Percentiles rank a stretch among this genome's conserved stretches.
Evolutionary conservation across 2,113 vertebrate genomes (phyloP).

Genomic region (Oostethus manadensis): DNA sequence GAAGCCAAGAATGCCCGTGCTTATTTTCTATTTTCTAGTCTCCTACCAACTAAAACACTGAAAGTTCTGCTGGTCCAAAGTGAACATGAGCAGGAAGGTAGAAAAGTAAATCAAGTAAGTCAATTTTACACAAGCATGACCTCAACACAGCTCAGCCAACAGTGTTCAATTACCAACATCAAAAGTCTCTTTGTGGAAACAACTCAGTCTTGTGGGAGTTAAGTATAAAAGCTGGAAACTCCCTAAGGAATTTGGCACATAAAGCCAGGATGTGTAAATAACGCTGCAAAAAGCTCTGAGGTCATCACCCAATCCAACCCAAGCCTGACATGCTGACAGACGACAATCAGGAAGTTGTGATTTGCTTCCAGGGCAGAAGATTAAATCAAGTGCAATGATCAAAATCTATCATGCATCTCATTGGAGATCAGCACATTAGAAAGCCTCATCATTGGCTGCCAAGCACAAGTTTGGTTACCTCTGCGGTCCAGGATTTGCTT

Average conservation of each 20-base stretch:
- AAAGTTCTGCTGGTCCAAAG: neutral
- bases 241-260: neutral
- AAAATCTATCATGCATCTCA: neutral
- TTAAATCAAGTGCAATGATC: neutral
- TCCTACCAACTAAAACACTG: neutral
- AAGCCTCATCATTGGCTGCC: neutral
- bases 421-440: neutral
- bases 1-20: too few species aligned
- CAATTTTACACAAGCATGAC: neutral
- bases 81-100: neutral
- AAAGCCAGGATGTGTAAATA: slow-evolving; percentile 2
- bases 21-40: too few species aligned
- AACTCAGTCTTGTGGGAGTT: neutral
- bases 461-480: slow-evolving; percentile 38
- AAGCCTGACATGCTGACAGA: too few species aligned
- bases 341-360: too few species aligned
- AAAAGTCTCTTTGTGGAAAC: neutral
- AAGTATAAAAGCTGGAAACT: neutral
- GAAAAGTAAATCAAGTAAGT: neutral
- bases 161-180: neutral
- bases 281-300: neutral
- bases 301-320: too few species aligned
- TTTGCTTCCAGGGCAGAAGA: neutral
- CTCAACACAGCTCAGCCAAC: neutral
- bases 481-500: slow-evolving; percentile 40